These are phyloP conservation scores for Idris sp. DNA, from an alignment of 1,140 invertebrate species.

Conservation along the genomic window DNA sequence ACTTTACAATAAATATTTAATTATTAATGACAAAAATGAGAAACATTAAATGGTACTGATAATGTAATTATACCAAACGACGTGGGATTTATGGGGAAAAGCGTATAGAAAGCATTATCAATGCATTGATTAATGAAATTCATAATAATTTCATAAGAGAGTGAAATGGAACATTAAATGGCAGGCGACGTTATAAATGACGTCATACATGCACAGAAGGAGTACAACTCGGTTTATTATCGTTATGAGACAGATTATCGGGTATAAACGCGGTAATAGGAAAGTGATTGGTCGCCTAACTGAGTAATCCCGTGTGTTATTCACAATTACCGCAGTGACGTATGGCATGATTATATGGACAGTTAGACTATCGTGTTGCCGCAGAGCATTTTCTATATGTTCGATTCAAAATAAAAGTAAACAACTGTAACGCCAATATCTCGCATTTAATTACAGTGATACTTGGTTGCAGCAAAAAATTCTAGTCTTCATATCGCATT, in stretches of 20 bases:
- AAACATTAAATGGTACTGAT: too few species aligned
- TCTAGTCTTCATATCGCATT: too few species aligned
- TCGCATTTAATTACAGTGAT: too few species aligned
- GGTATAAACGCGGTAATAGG: slow-evolving; percentile 40
- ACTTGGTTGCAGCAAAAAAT: too few species aligned
- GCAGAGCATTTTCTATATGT: slow-evolving; percentile 35
- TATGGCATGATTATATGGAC: slow-evolving; percentile 50
- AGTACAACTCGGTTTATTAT: slow-evolving; percentile 20
- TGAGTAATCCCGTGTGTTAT: slow-evolving; percentile 40
- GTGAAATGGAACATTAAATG: too few species aligned
- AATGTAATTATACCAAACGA: too few species aligned
- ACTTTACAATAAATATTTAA: too few species aligned
- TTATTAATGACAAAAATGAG: too few species aligned
- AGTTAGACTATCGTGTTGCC: slow-evolving; percentile 43
- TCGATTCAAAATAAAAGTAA: slow-evolving; percentile 44
- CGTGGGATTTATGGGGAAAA: too few species aligned
- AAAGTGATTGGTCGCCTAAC: slow-evolving; percentile 46
- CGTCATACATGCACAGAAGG: slow-evolving; percentile 4
- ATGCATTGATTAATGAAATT: too few species aligned
- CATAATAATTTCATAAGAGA: too few species aligned
- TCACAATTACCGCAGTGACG: slow-evolving; percentile 55
- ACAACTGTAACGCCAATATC: slow-evolving; percentile 38
- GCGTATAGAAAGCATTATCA: too few species aligned
- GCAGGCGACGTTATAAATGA: slow-evolving; percentile 1
- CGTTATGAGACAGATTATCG: slow-evolving; percentile 36